Base-by-base conservation (phyloP, 1,140 invertebrate species). In the Lutraria rhynchaena region DNA sequence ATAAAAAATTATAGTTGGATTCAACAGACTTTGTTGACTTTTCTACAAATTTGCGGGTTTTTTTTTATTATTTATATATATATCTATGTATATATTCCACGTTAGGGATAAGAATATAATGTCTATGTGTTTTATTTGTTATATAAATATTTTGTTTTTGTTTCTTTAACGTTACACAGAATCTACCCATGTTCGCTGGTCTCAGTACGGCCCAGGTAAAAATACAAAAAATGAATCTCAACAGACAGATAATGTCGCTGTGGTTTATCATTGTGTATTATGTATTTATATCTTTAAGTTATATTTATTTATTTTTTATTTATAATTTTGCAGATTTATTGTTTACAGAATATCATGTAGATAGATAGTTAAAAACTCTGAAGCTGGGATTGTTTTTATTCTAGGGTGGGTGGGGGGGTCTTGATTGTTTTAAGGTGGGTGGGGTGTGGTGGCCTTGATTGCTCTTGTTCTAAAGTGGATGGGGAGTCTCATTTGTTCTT, bases 171-270 rank as follows among this genome's bases (percentile, higher is more conserved):
- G 83, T 82, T 82, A 60, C 49, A 81, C 60, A 81, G 80, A 84
- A 88, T 84, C 83, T 41, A 85, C 83, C 13, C 49, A 81, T 51
- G 84, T 88, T 53, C 76, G 85, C 60, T 89, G 88, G 88, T 89
- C 88, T 19, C 85, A 87, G 75, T 81, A 78, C 27, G 84, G 78
- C 29, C 84, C 87, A 89, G 88, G 88, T 89, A 89, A 88, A 49
- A 31, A 65, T 5, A 33, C 2, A 2, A 7, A 15, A 19, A n/a
- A n/a, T 3, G n/a, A 3, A 37, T 11, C 4, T n/a, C 37, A 41
- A 5, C 5, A 1, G n/a, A 22, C 37, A 22, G 22, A 31, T 46
- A 22, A 22, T 65, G 61, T 37, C 35, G 19, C 41, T 44, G 35
- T 35, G 41, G 11, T 27, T 29, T 31, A 7, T 7, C n/a, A n/a